A percentile compares a stretch with the other conserved stretches of the same genome.
Conservation (phyloP, 2,113 vertebrate genomes). For the Thamnaconus septentrionalis region DNA sequence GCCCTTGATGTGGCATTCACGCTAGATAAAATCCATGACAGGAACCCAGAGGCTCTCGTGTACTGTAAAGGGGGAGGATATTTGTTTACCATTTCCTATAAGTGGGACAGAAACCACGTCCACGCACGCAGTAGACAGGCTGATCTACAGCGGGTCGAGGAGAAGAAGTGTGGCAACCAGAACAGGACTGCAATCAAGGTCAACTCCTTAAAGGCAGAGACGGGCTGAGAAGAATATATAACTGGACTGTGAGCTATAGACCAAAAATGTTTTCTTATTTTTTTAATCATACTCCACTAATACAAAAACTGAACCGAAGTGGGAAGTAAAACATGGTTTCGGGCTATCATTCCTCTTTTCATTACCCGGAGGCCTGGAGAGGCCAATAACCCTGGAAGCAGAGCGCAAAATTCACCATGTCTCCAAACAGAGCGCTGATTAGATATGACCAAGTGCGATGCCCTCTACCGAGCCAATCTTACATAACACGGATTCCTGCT, state of each 20-base stretch:
- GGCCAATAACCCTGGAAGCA: constrained; percentile 2
- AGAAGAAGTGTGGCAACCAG: constrained; percentile 15
- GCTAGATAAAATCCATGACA: background rate
- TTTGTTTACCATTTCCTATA: background rate
- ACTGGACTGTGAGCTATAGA: background rate
- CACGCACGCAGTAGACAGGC: constrained; percentile 2
- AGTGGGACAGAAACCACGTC: constrained; percentile 1
- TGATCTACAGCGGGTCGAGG: constrained; percentile 23
- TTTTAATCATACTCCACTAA: background rate
- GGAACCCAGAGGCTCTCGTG: constrained; percentile 7
- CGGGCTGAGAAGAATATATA: background rate
- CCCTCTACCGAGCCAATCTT: background rate
- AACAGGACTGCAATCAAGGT: constrained; percentile 38
- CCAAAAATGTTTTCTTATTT: background rate
- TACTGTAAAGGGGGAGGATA: background rate
- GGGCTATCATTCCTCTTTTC: constrained; percentile 21
- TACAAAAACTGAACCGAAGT: background rate
- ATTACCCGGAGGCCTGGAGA: background rate
- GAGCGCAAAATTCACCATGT: constrained; percentile 1
- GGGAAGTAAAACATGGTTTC: constrained; percentile 14
- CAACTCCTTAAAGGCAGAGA: constrained; percentile 43
- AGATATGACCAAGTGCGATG: background rate
- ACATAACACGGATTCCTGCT: background rate
- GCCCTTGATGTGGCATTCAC: constrained; percentile 16
- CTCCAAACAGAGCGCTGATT: background rate